A percentile compares a stretch with the other conserved stretches of the same genome.
Evolutionary conservation across 2,888 invertebrate genomes (phyloP).

Genomic region (Himalopsyche tibetana): DNA sequence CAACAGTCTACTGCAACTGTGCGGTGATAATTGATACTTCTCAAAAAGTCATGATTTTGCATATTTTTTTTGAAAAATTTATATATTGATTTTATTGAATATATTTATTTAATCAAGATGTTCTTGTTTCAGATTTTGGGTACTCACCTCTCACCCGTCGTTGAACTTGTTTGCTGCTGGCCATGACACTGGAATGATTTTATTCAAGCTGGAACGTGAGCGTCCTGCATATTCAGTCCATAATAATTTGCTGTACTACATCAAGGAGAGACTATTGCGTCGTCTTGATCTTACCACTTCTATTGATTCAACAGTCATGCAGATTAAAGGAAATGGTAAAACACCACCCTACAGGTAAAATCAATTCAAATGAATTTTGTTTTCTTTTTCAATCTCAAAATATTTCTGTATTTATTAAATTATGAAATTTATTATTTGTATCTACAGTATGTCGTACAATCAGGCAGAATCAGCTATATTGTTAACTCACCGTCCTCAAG

Average conservation of each 20-base stretch:
- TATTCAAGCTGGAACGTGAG: conserved; percentile 95
- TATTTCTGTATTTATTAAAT: neutral
- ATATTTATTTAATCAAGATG: no score
- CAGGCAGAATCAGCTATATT: conserved; percentile 97
- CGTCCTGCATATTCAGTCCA: conserved; percentile 97
- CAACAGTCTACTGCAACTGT: no score
- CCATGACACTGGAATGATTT: conserved; percentile 98
- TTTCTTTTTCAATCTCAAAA: neutral
- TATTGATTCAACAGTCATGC: conserved; percentile 95
- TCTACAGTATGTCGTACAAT: conserved; percentile 93
- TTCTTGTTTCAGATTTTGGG: conserved; percentile 88
- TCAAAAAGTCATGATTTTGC: no score
- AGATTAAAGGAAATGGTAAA: conserved; percentile 88
- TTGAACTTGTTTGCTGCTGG: conserved; percentile 99
- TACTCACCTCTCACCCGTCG: conserved; percentile 94
- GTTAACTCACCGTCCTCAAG: conserved; percentile 85
- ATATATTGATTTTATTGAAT: no score
- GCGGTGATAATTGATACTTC: no score
- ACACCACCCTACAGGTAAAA: conserved; percentile 81
- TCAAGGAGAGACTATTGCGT: conserved; percentile 94
- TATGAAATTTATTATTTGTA: neutral
- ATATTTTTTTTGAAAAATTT: no score
- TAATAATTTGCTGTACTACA: conserved; percentile 95
- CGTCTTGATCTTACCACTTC: conserved; percentile 95
- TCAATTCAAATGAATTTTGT: neutral